Evolutionary conservation across 30 jellyfish, hydroid and myxozoan species (phyloP), one percentile per base, ranked within the genome.

Genomic region (Nemopilema nomurai): DNA sequence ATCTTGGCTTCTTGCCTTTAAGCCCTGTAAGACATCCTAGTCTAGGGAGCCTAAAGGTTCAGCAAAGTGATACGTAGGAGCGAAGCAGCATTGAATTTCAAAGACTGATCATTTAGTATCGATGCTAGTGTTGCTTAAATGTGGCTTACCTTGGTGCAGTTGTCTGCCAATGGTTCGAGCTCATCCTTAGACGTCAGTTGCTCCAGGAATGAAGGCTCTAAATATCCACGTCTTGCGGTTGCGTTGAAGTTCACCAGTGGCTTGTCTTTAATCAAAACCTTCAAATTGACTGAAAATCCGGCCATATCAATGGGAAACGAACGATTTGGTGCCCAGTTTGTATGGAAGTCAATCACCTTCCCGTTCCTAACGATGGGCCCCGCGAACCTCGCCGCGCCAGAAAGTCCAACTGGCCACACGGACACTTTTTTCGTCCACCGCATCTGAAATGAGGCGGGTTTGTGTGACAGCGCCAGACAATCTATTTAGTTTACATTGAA

Each of bases 251-350:
- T 29, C 16, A 81, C 97, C 79, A 28, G 32, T 17, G 97, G 93
- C 71, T 69, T 89, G 21, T 90, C 97, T 23, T 80, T 86, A 0
- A 90, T 76, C 50, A 96, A 83, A 18, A 88, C 71, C 49, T 91
- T 80, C 30, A 96, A 62, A 67, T 70, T 88, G 67, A 91, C 92
- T 27, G 97, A 91, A 81, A 96, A 96, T 33, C 96, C 99, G 0
- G 99, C 98, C 99, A 96, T 96, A 65, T 96, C 99, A 23, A 96
- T 41, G 8, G 99, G 99, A 49, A 96, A 96, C 30, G 94, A 18
- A 29, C 99, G 90, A 20, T 89, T 80, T 28, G 94, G 96, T 21
- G 99, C 99, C 99, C 99, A 96, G 90, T 96, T 96, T 18, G 99
- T 90, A 80, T 87, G 97, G 71, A 90, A 96, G 49, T 84, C 71